Evolutionary conservation across 92 coral and sea anemone species (phyloP).

Genomic region (Meandrina meandrites): DNA sequence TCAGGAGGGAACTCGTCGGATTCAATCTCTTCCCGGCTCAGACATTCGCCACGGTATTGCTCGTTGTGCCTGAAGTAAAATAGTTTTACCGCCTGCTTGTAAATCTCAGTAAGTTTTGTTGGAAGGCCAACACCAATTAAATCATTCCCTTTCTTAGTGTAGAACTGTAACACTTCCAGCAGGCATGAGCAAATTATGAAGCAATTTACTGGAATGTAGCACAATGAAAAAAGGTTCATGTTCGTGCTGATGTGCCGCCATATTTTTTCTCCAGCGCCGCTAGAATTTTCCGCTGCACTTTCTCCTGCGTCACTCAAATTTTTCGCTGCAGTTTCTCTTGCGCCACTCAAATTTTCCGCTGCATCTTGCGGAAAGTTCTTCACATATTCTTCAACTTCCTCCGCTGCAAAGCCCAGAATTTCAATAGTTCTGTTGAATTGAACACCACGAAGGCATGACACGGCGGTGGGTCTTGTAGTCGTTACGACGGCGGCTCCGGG

Average conservation of each 20-base stretch:
- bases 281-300: too few relatives aligned
- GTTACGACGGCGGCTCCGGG: neutral
- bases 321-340: too few relatives aligned
- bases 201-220: conserved; percentile 42
- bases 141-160: neutral
- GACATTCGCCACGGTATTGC: neutral
- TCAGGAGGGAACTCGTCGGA: neutral
- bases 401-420: conserved; percentile 4
- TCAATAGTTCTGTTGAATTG: neutral
- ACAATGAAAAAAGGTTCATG: conserved; percentile 1
- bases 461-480: conserved; percentile 11
- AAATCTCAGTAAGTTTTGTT: conserved; percentile 45
- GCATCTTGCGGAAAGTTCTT: neutral
- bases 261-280: too few relatives aligned
- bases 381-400: neutral
- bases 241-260: too few relatives aligned
- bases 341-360: neutral
- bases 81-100: conserved; percentile 19
- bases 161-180: conserved; percentile 16
- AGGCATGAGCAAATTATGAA: conserved; percentile 18
- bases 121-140: neutral
- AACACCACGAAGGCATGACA: neutral
- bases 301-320: neutral
- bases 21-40: neutral
- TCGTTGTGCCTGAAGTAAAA: conserved; percentile 24